Evolutionary conservation across 2,113 vertebrate species (phyloP), one percentile per base, ranked within the genome.

Genomic region (Hyaena hyaena): DNA sequence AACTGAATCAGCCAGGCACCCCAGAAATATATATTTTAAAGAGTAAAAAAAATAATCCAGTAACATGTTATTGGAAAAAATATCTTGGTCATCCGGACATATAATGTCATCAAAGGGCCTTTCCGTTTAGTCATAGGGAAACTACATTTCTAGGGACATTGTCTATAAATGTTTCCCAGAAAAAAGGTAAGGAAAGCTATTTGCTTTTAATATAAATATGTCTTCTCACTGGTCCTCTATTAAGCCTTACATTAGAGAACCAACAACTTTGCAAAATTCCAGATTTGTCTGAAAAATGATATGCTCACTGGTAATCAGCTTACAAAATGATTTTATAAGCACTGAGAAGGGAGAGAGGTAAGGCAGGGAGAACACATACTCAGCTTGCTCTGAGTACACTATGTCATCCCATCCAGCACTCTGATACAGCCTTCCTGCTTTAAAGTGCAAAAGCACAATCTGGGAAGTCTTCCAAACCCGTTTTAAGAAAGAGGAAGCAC

Each of bases 271-370:
- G 63, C 85, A 66, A 93, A 97, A 82, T 97, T 96, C 86, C 33
- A 95, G 58, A 76, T 93, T 93, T 96, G 94, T 88, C 85, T 90
- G 93, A 31, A 95, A 96, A 97, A 79, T 88, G 65, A 96, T 88
- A 95, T 83, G 28, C 50, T 95, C 66, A 89, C 5, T 35, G 71
- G 31, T 83, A 87, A 84, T 83, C 95, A 96, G 65, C 63, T 86
- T 88, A 92, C 16, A 77, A 79, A 79, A 61, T 94, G 55, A 97
- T 80, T 80, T 85, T 89, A 83, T 61, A 85, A 95, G 48, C 39
- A 86, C 35, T 26, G 4, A 74, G 84, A 63, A 15, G 23, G 21
- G 33, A 58, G 58, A 71, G 26, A 17, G 17, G 76, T 77, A 58
- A 71, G 43, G 4, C n/a, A 65, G 63, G 33, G 73, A 92, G 65